A percentile compares a stretch with the other conserved stretches of the same genome.
Conservation (phyloP, 2,888 invertebrate species). For the Xestia xanthographa region DNA sequence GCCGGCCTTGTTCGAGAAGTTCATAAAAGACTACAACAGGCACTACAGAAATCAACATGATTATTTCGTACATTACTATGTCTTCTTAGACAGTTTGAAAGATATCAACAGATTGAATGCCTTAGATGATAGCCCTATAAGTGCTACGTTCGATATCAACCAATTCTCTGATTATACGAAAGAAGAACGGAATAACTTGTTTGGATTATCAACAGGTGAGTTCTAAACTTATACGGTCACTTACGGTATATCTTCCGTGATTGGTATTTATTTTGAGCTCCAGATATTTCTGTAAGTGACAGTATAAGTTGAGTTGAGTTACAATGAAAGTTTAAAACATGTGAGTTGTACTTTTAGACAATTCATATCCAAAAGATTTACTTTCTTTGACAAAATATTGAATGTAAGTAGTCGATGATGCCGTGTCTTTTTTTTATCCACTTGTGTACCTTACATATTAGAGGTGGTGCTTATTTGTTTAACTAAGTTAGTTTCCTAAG, state of each 20-base stretch:
- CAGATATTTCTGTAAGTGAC: too few relatives aligned
- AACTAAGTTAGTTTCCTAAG: too few relatives aligned
- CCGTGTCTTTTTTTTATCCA: not conserved
- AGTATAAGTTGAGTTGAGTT: too few relatives aligned
- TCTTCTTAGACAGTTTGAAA: slow-evolving; percentile 68
- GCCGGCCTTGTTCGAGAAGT: slow-evolving; percentile 69
- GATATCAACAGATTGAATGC: slow-evolving; percentile 63
- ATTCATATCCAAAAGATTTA: not conserved
- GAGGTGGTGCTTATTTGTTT: not conserved
- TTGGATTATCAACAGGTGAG: slow-evolving; percentile 39
- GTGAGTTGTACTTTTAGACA: not conserved
- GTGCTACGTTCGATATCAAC: slow-evolving; percentile 70
- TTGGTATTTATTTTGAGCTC: too few relatives aligned
- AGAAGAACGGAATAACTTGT: slow-evolving; percentile 62
- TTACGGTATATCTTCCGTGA: too few relatives aligned
- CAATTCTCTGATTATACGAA: slow-evolving; percentile 74
- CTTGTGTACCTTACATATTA: not conserved
- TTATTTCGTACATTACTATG: slow-evolving; percentile 68
- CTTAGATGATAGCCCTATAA: not conserved
- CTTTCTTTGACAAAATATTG: not conserved
- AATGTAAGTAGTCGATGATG: not conserved
- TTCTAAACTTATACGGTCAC: not conserved
- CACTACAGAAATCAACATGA: slow-evolving; percentile 73
- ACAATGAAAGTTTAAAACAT: not conserved
- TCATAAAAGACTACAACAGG: slow-evolving; percentile 70